Percentiles rank a stretch among this genome's conserved stretches.
Conservation (phyloP, 2,797 vertebrate species). For the Bufotes viridis region DNA sequence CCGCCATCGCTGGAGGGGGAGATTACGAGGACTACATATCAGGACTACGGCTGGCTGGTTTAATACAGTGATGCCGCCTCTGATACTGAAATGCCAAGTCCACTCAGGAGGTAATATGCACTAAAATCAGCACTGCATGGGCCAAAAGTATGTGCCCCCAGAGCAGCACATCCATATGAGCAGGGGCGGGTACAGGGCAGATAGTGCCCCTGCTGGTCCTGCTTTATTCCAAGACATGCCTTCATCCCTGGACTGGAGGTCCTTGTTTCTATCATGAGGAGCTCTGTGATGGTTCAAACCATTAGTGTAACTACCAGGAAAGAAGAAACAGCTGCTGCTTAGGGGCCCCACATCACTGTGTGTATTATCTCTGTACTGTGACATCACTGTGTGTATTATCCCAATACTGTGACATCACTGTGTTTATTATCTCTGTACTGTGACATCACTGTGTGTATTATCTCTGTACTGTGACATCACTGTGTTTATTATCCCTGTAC, state of each 20-base stretch:
- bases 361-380: too few relatives aligned
- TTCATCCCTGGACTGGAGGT: not conserved
- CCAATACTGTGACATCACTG: too few relatives aligned
- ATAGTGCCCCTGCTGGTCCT: not conserved
- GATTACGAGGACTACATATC: not conserved
- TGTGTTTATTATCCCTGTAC: too few relatives aligned
- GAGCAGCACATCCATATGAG: not conserved
- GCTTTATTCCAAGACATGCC: not conserved
- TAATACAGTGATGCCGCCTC: not conserved
- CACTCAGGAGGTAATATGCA: not conserved
- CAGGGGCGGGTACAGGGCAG: not conserved
- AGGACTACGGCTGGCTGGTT: constrained; percentile 12
- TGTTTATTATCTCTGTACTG: too few relatives aligned
- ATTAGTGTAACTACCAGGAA: too few relatives aligned
- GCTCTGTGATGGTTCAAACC: too few relatives aligned
- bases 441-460: too few relatives aligned
- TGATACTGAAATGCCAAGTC: constrained; percentile 17
- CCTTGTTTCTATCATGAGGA: too few relatives aligned
- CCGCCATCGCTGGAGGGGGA: not conserved
- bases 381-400: too few relatives aligned
- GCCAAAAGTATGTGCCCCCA: not conserved
- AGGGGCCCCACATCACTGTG: too few relatives aligned
- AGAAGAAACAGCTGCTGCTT: too few relatives aligned
- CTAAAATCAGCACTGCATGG: not conserved
- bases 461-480: too few relatives aligned